phyloP scores from a whole-genome alignment of 2,113 vertebrate species.

The Lucifuga dentata region DNA sequence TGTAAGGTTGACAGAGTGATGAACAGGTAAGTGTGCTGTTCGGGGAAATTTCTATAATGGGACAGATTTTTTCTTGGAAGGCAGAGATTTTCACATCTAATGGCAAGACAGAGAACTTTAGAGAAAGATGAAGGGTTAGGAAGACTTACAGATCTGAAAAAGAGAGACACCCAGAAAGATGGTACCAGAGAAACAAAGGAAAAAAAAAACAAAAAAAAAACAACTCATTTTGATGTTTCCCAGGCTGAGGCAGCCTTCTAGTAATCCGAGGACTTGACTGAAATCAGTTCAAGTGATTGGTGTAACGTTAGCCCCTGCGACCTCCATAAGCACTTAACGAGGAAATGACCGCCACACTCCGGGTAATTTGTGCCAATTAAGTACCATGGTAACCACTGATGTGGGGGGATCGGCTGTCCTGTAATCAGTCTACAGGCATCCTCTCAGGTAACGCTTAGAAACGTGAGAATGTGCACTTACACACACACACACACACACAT shows the following conservation, averaged over 20 bases:
- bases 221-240: slow-evolving; percentile 28
- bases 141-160: neutral
- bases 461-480: slow-evolving; percentile 59
- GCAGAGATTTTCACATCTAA: slow-evolving; percentile 6
- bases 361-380: slow-evolving; percentile 70
- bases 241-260: slow-evolving; percentile 18
- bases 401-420: slow-evolving; percentile 67
- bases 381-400: slow-evolving; percentile 60
- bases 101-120: slow-evolving; percentile 1
- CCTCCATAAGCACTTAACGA: slow-evolving; percentile 64
- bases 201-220: slow-evolving; percentile 3
- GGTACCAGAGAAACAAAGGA: slow-evolving; percentile 4
- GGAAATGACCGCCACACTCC: slow-evolving; percentile 74
- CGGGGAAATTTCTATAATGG: neutral
- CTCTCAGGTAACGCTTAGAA: slow-evolving; percentile 51
- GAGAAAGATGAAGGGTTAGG: neutral
- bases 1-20: too few species aligned
- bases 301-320: slow-evolving; percentile 58
- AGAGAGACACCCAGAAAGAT: slow-evolving; percentile 6
- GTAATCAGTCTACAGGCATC: slow-evolving; percentile 62
- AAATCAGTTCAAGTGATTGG: slow-evolving; percentile 47
- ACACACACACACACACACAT: neutral
- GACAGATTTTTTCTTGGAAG: neutral
- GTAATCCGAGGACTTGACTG: slow-evolving; percentile 66
- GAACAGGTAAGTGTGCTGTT: neutral